A percentile compares a stretch with the other conserved stretches of the same genome.
These are phyloP conservation scores for Elgaria multicarinata DNA, from an alignment of 2,113 vertebrate genomes.

Conservation along the genomic window DNA sequence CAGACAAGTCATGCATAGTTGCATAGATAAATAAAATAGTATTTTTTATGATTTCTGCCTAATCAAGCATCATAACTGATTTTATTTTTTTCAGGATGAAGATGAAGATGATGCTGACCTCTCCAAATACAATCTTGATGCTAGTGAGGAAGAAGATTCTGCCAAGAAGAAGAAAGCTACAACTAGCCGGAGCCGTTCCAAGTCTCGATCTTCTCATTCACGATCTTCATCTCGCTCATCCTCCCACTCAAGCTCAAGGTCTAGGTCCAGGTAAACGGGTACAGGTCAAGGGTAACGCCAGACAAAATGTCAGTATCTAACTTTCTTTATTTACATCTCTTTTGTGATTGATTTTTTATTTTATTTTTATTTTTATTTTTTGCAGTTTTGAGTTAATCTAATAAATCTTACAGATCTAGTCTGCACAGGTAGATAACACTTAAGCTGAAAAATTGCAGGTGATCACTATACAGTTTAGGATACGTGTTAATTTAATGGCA, in stretches of 20 bases:
- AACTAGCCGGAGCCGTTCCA: conserved; percentile 85
- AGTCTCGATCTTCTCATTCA: conserved; percentile 90
- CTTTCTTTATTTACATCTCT: conserved; percentile 84
- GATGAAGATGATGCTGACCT: conserved; percentile 92
- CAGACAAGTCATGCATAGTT: too few species aligned
- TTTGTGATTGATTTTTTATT: conserved; percentile 53
- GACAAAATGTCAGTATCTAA: conserved; percentile 99
- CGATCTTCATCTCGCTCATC: conserved; percentile 90
- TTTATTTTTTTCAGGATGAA: conserved; percentile 81
- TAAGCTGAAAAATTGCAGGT: background rate
- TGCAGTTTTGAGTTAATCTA: conserved; percentile 38
- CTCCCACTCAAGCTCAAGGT: conserved; percentile 97
- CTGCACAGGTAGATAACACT: background rate
- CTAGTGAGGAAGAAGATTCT: conserved; percentile 89
- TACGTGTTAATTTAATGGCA: background rate
- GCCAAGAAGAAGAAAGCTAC: conserved; percentile 79
- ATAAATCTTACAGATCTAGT: conserved; percentile 3
- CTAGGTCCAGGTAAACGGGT: conserved; percentile 99
- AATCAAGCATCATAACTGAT: background rate
- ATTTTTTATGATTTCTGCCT: too few species aligned
- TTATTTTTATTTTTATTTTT: conserved; percentile 33
- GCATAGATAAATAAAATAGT: too few species aligned
- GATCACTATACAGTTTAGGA: background rate
- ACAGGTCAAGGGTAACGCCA: conserved; percentile 99
- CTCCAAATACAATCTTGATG: conserved; percentile 95